Base-by-base conservation (phyloP, 2,888 invertebrate genomes). In the Pachliopta kotzebuea region DNA sequence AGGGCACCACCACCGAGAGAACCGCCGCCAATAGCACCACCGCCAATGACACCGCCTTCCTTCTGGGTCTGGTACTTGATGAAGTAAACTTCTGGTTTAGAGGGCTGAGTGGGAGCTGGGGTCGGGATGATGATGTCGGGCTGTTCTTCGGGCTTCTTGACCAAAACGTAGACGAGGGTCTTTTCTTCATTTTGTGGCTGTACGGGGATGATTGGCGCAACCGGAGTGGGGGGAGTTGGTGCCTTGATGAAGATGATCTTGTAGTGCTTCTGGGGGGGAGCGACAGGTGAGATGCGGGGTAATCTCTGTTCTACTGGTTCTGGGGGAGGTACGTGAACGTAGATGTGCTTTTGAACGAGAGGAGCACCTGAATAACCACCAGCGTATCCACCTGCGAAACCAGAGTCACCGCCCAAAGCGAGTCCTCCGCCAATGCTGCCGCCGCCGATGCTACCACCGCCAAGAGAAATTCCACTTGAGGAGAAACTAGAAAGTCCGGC, bases 241-340 rank as follows among this genome's bases (percentile, higher is more conserved):
- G 97, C 97, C 93, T 97, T 97, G 89, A 97, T 97, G 94, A 97
- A 97, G 90, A 97, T 96, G 84, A 97, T 97, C 84, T 97, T 97
- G 94, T 97, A 96, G 86, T 97, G 96, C 78, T 97, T 97, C 87
- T 96, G 96, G 56, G 96, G 93, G 71, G 96, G 95, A 58, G 95
- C 94, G 0, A 94, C 91, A 21, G 93, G 92, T 7, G 90, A 86
- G 73, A 96, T 94, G 75, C 95, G 94, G 69, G 93, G 92, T 61
- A 94, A 93, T 74, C 94, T 93, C 77, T 94, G 92, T 77, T 95
- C 94, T 75, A 95, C 94, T n/a, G 95, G 96, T 86, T 97, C 96
- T 93, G 95, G 96, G 79, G 97, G 97, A 60, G 97, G 97, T 18
- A 97, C 96, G 83, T 97, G 97, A 7, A 97, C 97, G 93, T 97